These are phyloP conservation scores for Gopherus flavomarginatus DNA, from an alignment of 2,113 vertebrate species.

Conservation along the genomic window DNA sequence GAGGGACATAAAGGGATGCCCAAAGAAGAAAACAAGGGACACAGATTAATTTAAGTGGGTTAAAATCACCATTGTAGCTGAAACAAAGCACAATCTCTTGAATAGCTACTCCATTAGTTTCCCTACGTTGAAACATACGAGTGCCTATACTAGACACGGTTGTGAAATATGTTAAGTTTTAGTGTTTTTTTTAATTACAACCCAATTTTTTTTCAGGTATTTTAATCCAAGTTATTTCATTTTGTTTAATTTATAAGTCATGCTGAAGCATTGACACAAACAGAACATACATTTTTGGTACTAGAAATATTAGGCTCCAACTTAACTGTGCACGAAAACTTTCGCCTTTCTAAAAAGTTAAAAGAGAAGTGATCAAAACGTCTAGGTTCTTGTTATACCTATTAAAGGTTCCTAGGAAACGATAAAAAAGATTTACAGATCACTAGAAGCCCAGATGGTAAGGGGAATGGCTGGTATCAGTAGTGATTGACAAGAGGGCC, in stretches of 20 bases:
- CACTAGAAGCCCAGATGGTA: background rate
- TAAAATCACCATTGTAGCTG: background rate
- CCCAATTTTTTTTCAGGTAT: background rate
- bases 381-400: background rate
- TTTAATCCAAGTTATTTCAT: background rate
- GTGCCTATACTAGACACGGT: background rate
- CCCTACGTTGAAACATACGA: background rate
- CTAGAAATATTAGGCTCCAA: background rate
- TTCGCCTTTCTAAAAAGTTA: background rate
- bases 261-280: background rate
- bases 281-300: background rate
- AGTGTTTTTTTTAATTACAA: background rate
- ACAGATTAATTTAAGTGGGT: background rate
- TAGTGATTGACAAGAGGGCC: background rate
- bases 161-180: background rate
- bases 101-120: background rate
- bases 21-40: background rate
- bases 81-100: background rate
- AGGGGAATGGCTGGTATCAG: background rate
- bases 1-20: background rate
- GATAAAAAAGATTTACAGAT: background rate
- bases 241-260: background rate
- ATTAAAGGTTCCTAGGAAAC: background rate
- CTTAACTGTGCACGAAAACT: background rate
- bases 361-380: background rate